phyloP scores from a whole-genome alignment of 1,140 invertebrate genomes.

The Leptinotarsa lineolata region DNA sequence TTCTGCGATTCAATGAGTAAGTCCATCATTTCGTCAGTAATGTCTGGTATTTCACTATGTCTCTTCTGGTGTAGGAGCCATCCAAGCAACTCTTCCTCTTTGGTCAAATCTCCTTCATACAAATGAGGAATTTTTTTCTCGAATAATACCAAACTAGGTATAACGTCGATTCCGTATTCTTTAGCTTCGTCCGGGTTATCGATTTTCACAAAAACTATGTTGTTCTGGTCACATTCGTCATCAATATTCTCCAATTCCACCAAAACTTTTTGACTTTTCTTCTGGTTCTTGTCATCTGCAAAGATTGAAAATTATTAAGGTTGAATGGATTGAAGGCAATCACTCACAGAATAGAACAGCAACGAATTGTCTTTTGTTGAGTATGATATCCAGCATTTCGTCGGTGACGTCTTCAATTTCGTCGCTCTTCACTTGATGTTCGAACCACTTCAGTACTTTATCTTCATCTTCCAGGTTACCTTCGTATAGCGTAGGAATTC shows the following conservation, averaged over 20 bases:
- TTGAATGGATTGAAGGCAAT: not conserved
- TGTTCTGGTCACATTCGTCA: slow-evolving; percentile 90
- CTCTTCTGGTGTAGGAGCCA: slow-evolving; percentile 89
- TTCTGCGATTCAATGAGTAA: slow-evolving; percentile 80
- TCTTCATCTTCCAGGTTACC: slow-evolving; percentile 91
- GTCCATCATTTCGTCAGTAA: slow-evolving; percentile 93
- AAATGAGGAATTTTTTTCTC: slow-evolving; percentile 86
- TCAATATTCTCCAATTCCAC: slow-evolving; percentile 91
- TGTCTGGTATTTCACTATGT: slow-evolving; percentile 88
- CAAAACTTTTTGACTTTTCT: slow-evolving; percentile 86
- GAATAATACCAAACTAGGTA: slow-evolving; percentile 84
- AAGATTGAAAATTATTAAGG: slow-evolving; percentile 31
- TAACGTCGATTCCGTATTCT: slow-evolving; percentile 83
- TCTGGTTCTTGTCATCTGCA: slow-evolving; percentile 89
- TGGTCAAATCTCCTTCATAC: slow-evolving; percentile 89
- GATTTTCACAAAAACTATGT: slow-evolving; percentile 92
- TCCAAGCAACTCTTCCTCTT: slow-evolving; percentile 86
- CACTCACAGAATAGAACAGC: slow-evolving; percentile 89
- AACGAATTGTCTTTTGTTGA: slow-evolving; percentile 85
- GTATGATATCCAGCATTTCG: slow-evolving; percentile 91
- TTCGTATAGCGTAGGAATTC: slow-evolving; percentile 85
- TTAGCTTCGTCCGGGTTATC: slow-evolving; percentile 86
- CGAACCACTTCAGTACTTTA: slow-evolving; percentile 86
- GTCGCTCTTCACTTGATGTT: slow-evolving; percentile 82
- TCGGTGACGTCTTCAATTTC: slow-evolving; percentile 94